Evolutionary conservation across 2,797 vertebrate genomes (phyloP).

Genomic region (Pseudomugil gertrudae): DNA sequence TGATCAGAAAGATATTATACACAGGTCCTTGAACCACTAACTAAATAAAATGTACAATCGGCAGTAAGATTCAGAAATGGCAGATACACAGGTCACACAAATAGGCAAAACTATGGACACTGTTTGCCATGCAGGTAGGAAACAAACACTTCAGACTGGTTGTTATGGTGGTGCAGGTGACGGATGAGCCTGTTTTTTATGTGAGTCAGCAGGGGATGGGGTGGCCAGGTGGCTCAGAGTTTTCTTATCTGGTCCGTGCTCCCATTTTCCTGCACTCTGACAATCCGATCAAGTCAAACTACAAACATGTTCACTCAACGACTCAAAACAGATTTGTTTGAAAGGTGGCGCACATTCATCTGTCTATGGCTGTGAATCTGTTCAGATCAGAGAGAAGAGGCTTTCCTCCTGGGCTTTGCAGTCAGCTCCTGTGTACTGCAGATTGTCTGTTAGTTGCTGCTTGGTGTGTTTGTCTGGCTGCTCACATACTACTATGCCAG

Average conservation of each 20-base stretch:
- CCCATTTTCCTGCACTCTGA: slow-evolving; percentile 15
- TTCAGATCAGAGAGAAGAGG: slow-evolving; percentile 45
- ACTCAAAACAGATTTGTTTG: slow-evolving; percentile 30
- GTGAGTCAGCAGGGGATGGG: slow-evolving; percentile 9
- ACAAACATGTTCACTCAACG: slow-evolving; percentile 31
- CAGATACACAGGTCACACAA: slow-evolving; percentile 73
- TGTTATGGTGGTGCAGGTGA: slow-evolving; percentile 39
- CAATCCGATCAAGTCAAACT: slow-evolving; percentile 27
- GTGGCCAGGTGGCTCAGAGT: slow-evolving; percentile 21
- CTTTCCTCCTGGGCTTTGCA: slow-evolving; percentile 29
- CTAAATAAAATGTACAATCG: slow-evolving; percentile 73
- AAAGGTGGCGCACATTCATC: slow-evolving; percentile 61
- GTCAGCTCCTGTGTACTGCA: slow-evolving; percentile 35
- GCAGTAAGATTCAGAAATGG: slow-evolving; percentile 78
- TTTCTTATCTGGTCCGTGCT: slow-evolving; percentile 32
- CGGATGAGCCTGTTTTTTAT: slow-evolving; percentile 40
- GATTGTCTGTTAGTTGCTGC: slow-evolving; percentile 65
- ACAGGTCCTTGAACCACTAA: slow-evolving; percentile 67
- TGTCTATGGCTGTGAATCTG: slow-evolving; percentile 67
- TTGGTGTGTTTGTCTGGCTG: slow-evolving; percentile 33
- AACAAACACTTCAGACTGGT: slow-evolving; percentile 62
- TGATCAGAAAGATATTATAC: slow-evolving; percentile 66
- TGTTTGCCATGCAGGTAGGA: slow-evolving; percentile 80
- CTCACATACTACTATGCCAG: slow-evolving; percentile 21
- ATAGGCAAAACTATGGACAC: slow-evolving; percentile 70